phyloP scores from a whole-genome alignment of 2,888 invertebrate genomes.

The Apodemia hepburni region DNA sequence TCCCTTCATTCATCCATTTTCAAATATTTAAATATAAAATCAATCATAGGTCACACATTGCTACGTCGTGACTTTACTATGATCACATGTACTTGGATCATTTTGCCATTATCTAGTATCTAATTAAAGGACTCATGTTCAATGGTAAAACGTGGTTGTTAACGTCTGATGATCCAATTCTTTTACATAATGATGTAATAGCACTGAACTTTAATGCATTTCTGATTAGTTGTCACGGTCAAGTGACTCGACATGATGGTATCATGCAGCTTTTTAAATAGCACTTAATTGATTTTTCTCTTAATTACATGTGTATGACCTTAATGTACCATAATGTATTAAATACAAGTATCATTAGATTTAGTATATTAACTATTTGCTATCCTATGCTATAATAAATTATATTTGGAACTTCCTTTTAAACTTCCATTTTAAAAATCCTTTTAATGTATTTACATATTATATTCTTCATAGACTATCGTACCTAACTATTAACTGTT shows the following conservation, averaged over 20 bases:
- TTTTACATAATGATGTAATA: constrained; percentile 12
- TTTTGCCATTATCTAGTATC: background rate
- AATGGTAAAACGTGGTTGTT: constrained; percentile 9
- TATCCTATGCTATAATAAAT: no score
- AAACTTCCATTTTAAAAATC: no score
- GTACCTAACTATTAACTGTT: no score
- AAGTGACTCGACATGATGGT: background rate
- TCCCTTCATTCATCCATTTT: no score
- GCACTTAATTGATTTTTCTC: background rate
- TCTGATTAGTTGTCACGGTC: constrained; percentile 8
- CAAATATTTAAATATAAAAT: background rate
- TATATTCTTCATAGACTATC: no score
- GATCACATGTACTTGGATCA: background rate
- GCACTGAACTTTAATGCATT: constrained; percentile 9
- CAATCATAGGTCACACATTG: constrained; percentile 10
- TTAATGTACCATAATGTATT: background rate
- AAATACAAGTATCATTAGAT: no score
- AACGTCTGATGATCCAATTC: constrained; percentile 12
- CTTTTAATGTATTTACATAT: no score
- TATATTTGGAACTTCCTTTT: no score
- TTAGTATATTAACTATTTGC: no score
- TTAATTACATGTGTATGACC: background rate
- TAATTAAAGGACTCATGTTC: constrained; percentile 9
- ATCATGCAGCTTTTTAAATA: background rate
- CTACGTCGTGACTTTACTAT: constrained; percentile 2